Percentiles rank a stretch among this genome's conserved stretches.
Evolutionary conservation across 2,113 vertebrate species (phyloP).

Genomic region (Zootoca vivipara): DNA sequence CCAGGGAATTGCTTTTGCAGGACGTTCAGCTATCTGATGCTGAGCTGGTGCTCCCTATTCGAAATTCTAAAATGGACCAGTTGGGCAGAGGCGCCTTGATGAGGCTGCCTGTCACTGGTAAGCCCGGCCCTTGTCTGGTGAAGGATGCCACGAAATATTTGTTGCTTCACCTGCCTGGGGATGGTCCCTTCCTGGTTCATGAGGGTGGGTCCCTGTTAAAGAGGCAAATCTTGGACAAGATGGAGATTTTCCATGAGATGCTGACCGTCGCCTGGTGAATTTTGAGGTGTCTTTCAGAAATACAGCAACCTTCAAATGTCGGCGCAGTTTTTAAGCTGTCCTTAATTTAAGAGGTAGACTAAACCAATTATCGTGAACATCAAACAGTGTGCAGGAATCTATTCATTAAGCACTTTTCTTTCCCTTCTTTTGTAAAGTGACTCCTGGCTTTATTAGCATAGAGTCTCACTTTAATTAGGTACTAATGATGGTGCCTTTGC

Average conservation of each 20-base stretch:
- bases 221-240: constrained; percentile 21
- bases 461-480: constrained; percentile 72
- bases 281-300: constrained; percentile 52
- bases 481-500: constrained; percentile 71
- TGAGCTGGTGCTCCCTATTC: too few relatives aligned
- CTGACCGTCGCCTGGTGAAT: constrained; percentile 18
- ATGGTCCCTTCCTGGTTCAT: too few relatives aligned
- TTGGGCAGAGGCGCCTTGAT: too few relatives aligned
- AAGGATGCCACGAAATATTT: too few relatives aligned
- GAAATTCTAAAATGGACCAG: too few relatives aligned
- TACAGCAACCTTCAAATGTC: constrained; percentile 60
- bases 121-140: too few relatives aligned
- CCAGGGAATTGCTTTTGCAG: too few relatives aligned
- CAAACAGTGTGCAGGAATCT: constrained; percentile 76
- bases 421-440: constrained; percentile 57
- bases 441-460: constrained; percentile 66
- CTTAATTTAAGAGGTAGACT: constrained; percentile 59
- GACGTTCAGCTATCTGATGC: too few relatives aligned
- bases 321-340: constrained; percentile 49
- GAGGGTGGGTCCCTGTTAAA: too few relatives aligned
- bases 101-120: too few relatives aligned
- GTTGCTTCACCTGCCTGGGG: too few relatives aligned
- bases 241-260: constrained; percentile 27
- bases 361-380: constrained; percentile 84
- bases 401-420: constrained; percentile 69